These are phyloP conservation scores for Xenopus borealis DNA, from an alignment of 2,113 vertebrate species.

Conservation along the genomic window DNA sequence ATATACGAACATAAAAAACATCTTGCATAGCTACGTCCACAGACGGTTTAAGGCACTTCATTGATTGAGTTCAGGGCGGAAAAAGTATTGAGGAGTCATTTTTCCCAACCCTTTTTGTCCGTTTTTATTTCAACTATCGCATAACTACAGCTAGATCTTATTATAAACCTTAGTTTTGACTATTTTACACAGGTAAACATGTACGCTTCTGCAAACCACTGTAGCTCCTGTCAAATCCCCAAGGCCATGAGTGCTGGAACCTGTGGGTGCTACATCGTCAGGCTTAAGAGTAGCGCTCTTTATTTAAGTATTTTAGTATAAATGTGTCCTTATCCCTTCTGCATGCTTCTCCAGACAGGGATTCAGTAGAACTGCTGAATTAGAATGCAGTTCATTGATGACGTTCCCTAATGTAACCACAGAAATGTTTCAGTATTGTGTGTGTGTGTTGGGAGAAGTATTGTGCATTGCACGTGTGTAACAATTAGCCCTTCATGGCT, in stretches of 20 bases:
- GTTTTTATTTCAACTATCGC: constrained; percentile 61
- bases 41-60: constrained; percentile 94
- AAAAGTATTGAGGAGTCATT: constrained; percentile 53
- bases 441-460: constrained; percentile 53
- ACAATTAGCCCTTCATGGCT: constrained; percentile 53
- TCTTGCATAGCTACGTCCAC: constrained; percentile 97
- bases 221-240: neutral
- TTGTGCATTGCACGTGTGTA: constrained; percentile 44
- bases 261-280: constrained; percentile 2
- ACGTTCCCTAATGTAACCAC: constrained; percentile 16
- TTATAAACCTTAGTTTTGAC: constrained; percentile 55
- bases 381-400: constrained; percentile 53
- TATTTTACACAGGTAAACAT: constrained; percentile 32
- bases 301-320: constrained; percentile 20
- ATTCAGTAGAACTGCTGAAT: neutral
- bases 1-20: constrained; percentile 67
- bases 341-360: constrained; percentile 35
- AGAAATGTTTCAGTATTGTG: constrained; percentile 55
- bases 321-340: constrained; percentile 1
- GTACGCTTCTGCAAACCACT: constrained; percentile 3
- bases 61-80: constrained; percentile 63
- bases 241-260: neutral
- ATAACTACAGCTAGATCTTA: constrained; percentile 60
- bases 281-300: constrained; percentile 18
- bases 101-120: neutral